Conservation (phyloP, 2,797 vertebrate species). For the Diceros bicornis region DNA sequence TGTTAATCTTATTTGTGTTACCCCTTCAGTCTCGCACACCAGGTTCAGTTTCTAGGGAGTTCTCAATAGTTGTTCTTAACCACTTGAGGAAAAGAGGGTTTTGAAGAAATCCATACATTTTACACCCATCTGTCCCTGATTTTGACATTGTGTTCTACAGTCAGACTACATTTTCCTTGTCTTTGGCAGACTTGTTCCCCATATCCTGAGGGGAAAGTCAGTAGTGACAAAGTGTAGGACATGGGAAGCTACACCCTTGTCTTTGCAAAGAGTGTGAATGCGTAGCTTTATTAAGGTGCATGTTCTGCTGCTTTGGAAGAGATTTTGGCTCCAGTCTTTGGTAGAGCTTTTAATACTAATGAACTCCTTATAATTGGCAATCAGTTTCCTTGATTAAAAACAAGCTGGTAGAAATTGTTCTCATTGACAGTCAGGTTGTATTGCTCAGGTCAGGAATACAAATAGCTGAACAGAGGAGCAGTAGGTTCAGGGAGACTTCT, state of each 20-base stretch:
- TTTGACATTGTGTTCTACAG: background rate
- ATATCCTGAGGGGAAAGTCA: background rate
- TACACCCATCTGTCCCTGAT: background rate
- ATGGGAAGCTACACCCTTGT: background rate
- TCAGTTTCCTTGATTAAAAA: conserved; percentile 58
- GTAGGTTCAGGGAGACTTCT: conserved; percentile 29
- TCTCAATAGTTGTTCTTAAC: background rate
- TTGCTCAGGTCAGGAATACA: conserved; percentile 37
- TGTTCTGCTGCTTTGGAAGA: background rate
- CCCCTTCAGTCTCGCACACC: background rate
- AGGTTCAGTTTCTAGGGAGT: background rate
- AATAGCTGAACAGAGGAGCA: background rate
- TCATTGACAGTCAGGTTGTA: background rate
- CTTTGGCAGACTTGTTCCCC: background rate
- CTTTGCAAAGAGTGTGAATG: background rate
- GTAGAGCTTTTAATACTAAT: background rate
- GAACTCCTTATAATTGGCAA: conserved; percentile 18
- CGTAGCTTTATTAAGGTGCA: background rate
- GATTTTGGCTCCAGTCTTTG: background rate
- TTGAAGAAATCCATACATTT: background rate
- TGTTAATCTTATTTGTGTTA: background rate
- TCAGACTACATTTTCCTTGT: background rate
- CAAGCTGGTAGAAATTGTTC: conserved; percentile 10
- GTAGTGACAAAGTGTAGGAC: background rate
- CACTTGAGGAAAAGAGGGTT: background rate